A percentile compares a stretch with the other conserved stretches of the same genome.
These are phyloP conservation scores for Leptopilina syphax DNA, from an alignment of 2,888 invertebrate species.

Conservation along the genomic window DNA sequence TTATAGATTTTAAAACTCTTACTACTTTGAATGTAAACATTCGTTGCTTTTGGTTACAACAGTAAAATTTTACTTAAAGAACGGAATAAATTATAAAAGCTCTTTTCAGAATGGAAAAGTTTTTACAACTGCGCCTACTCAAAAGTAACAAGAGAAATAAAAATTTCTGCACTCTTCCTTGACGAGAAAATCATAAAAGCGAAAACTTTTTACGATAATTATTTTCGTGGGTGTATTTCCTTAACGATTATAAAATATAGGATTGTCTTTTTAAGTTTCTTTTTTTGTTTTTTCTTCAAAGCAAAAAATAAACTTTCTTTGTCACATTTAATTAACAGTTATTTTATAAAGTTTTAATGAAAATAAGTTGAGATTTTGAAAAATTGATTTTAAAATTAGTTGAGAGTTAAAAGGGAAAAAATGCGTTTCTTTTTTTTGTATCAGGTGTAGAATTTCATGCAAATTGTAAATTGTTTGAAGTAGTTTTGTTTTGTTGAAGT, in stretches of 20 bases:
- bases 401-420: no score
- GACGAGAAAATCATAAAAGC: conserved; percentile 6
- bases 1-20: no score
- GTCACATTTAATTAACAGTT: not conserved
- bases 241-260: conserved; percentile 8
- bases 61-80: conserved; percentile 3
- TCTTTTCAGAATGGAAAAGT: conserved; percentile 18
- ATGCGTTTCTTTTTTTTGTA: no score
- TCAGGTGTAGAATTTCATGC: not conserved
- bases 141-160: conserved; percentile 12
- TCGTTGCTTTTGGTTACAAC: not conserved
- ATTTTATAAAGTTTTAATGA: no score
- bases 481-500: not conserved
- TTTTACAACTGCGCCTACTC: conserved; percentile 17
- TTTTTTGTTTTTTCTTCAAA: not conserved
- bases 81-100: not conserved
- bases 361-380: no score
- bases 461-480: not conserved
- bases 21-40: not conserved
- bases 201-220: conserved; percentile 31
- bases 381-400: no score
- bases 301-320: not conserved
- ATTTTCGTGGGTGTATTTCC: conserved; percentile 9
- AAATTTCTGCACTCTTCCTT: not conserved
- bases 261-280: not conserved